Evolutionary conservation across 1,140 invertebrate species (phyloP), one percentile per base, ranked within the genome.

Genomic region (Diachasma alloeum): DNA sequence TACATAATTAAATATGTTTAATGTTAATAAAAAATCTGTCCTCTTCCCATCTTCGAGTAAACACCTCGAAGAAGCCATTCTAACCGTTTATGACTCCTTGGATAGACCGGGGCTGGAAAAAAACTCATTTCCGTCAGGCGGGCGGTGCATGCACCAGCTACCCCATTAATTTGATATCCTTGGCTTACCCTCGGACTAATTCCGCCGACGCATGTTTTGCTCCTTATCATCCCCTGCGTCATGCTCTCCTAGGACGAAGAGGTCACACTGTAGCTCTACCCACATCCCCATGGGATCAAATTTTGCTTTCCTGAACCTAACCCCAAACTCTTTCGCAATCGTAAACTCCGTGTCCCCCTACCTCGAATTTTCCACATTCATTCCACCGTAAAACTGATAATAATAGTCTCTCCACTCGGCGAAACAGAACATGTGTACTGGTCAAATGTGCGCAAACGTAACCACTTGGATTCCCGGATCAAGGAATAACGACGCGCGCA

Each of bases 251-350:
- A 86, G 83, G 86, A 90, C 74, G 82, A 83, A 87, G 87, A 90
- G 88, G 88, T 90, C 88, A 90, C 86, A 86, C 81, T 76, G 76
- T 81, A 86, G 87, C 87, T 86, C 88, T 88, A 88, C 84, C 87
- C 84, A 87, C 83, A 86, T 90, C 86, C 83, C 85, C 86, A 84
- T 86, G 84, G 84, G 85, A n/a, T 46, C 10, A 15, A 84, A 72
- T 75, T 46, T 76, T 46, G 11, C 56, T 78, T 78, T 73, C 78
- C 72, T 67, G 31, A 77, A 74, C 70, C 80, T 79, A 72, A 70
- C 2, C 73, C 79, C 53, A 59, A n/a, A 76, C 67, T 77, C 46
- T 70, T 9, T n/a, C 22, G 3, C 19, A n/a, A 19, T 59, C 37
- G 37, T 63, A 75, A 74, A 72, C 67, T 53, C 17, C 6, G 3